These are phyloP conservation scores for Melanotaenia duboulayi DNA, from an alignment of 2,113 vertebrate genomes.

Conservation along the genomic window DNA sequence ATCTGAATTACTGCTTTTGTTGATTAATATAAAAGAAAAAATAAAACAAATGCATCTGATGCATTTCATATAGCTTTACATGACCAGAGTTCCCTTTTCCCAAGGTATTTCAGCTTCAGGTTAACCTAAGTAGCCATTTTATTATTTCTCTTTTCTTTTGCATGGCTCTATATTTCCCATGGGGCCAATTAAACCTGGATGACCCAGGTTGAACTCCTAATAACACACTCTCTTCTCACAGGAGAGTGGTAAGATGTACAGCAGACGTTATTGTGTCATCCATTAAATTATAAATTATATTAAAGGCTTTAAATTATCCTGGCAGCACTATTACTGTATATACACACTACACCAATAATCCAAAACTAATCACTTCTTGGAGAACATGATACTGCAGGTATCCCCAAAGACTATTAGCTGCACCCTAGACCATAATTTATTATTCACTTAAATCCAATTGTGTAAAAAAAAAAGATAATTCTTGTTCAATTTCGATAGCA, in stretches of 20 bases:
- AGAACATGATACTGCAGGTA: background rate
- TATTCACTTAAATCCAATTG: background rate
- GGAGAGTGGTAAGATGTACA: background rate
- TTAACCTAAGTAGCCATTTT: constrained; percentile 61
- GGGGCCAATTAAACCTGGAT: constrained; percentile 58
- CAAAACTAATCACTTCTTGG: constrained; percentile 14
- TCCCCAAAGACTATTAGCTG: background rate
- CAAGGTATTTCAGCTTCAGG: background rate
- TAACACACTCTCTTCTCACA: constrained; percentile 15
- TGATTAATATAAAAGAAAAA: too few species aligned
- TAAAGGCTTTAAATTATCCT: background rate
- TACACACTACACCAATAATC: constrained; percentile 19
- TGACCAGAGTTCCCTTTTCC: too few species aligned
- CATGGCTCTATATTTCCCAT: constrained; percentile 54
- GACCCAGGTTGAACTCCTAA: constrained; percentile 35
- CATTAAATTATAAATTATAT: background rate
- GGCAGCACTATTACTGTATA: constrained; percentile 4
- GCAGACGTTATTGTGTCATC: constrained; percentile 10
- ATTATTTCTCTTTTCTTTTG: constrained; percentile 48
- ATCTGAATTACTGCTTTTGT: too few species aligned
- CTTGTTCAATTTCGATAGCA: too few species aligned
- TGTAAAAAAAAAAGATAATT: too few species aligned
- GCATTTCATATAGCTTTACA: too few species aligned
- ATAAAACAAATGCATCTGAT: too few species aligned
- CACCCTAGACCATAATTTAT: background rate